These are phyloP conservation scores for Orientallactaga sibirica DNA, from an alignment of 2,797 vertebrate species.

Conservation along the genomic window DNA sequence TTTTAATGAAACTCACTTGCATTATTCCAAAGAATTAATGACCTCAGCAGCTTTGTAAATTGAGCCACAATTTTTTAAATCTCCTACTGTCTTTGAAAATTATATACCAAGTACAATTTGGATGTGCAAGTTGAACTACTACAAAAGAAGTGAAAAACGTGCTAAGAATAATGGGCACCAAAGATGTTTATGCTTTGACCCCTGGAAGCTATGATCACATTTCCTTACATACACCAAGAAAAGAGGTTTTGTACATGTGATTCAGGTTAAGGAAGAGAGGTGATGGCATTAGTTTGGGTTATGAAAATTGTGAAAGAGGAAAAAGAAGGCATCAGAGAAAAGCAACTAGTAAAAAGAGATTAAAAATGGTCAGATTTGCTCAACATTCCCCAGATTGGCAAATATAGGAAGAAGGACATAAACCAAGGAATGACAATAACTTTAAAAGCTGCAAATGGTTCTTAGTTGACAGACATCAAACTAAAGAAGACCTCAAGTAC, in stretches of 20 bases:
- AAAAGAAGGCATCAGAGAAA: not conserved
- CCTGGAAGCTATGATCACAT: not conserved
- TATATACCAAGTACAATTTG: not conserved
- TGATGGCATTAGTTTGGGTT: not conserved
- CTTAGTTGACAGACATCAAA: not conserved
- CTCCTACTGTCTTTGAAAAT: constrained; percentile 4
- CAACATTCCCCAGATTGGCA: not conserved
- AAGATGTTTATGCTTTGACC: not conserved
- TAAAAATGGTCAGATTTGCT: not conserved
- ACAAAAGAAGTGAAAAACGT: not conserved
- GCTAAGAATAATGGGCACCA: not conserved
- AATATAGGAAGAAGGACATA: not conserved
- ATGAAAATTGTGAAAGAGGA: not conserved
- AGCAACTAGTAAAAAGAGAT: not conserved
- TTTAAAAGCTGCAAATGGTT: not conserved
- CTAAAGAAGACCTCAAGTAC: not conserved
- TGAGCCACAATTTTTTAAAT: not conserved
- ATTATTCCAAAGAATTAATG: constrained; percentile 40
- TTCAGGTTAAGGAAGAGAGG: not conserved
- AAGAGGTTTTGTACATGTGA: not conserved
- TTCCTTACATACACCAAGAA: not conserved
- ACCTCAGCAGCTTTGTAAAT: constrained; percentile 32
- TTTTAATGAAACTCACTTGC: not conserved
- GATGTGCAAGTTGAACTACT: not conserved
- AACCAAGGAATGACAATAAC: not conserved